Conservation (phyloP, 2,888 invertebrate species). For the Ectemnius continuus region DNA sequence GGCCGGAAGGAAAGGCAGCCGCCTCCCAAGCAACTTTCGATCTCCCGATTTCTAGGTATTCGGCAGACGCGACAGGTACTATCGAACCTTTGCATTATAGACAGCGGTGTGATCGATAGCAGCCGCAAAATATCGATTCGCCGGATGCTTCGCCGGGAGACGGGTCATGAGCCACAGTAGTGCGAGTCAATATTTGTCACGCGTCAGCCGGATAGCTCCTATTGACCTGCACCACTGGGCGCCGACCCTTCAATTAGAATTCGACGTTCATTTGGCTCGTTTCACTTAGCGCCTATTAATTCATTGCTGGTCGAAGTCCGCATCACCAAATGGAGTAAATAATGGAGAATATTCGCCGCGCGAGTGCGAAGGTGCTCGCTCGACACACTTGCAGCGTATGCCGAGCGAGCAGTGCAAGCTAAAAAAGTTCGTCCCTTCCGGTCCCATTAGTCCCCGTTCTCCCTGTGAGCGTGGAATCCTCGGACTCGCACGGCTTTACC, state of each 20-base stretch:
- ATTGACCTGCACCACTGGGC: constrained; percentile 3
- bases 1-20: constrained; percentile 28
- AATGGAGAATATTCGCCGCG: too few relatives aligned
- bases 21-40: constrained; percentile 27
- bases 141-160: background rate
- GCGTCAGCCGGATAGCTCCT: background rate
- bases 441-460: constrained; percentile 50
- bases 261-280: background rate
- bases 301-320: background rate
- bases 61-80: background rate
- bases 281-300: background rate
- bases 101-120: background rate
- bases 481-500: constrained; percentile 34
- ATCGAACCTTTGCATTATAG: constrained; percentile 21
- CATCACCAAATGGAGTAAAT: too few relatives aligned
- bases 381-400: background rate
- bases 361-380: background rate
- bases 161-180: constrained; percentile 1
- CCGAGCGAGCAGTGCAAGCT: constrained; percentile 21
- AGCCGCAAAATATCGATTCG: background rate
- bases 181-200: constrained; percentile 6
- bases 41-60: constrained; percentile 5
- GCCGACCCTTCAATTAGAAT: background rate
- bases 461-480: constrained; percentile 37
- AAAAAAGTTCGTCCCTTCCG: constrained; percentile 55